These are phyloP conservation scores for Drosophila insularis DNA, from an alignment of 1,140 invertebrate species.

Conservation along the genomic window DNA sequence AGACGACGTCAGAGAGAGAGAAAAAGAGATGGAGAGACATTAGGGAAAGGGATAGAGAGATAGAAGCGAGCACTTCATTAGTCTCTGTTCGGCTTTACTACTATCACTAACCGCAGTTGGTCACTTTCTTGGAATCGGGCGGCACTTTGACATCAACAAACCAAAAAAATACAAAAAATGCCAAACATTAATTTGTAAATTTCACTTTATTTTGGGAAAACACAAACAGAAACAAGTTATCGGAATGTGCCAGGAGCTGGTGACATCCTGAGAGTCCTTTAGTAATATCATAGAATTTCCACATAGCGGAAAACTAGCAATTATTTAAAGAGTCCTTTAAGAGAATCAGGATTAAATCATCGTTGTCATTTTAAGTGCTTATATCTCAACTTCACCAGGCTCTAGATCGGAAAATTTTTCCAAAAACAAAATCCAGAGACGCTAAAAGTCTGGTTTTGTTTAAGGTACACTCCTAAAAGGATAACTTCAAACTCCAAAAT, in stretches of 20 bases:
- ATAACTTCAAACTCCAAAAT: no score
- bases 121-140: slow-evolving; percentile 67
- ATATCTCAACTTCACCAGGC: no score
- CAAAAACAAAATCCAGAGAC: no score
- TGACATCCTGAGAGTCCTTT: no score
- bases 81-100: slow-evolving; percentile 24
- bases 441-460: no score
- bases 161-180: not conserved
- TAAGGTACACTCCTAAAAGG: no score
- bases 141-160: slow-evolving; percentile 33
- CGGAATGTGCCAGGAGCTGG: not conserved
- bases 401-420: no score
- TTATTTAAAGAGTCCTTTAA: no score
- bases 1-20: not conserved
- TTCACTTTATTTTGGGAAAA: slow-evolving; percentile 8
- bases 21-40: slow-evolving; percentile 11
- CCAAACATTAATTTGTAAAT: slow-evolving; percentile 11
- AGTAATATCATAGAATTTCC: no score
- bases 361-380: no score
- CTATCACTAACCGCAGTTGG: slow-evolving; percentile 74
- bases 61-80: slow-evolving; percentile 66
- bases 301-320: no score
- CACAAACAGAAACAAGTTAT: not conserved
- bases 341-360: no score
- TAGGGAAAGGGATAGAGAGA: slow-evolving; percentile 16